Percentiles rank a stretch among this genome's conserved stretches.
Evolutionary conservation across 2,888 invertebrate species (phyloP).

Genomic region (Callinectes sapidus): DNA sequence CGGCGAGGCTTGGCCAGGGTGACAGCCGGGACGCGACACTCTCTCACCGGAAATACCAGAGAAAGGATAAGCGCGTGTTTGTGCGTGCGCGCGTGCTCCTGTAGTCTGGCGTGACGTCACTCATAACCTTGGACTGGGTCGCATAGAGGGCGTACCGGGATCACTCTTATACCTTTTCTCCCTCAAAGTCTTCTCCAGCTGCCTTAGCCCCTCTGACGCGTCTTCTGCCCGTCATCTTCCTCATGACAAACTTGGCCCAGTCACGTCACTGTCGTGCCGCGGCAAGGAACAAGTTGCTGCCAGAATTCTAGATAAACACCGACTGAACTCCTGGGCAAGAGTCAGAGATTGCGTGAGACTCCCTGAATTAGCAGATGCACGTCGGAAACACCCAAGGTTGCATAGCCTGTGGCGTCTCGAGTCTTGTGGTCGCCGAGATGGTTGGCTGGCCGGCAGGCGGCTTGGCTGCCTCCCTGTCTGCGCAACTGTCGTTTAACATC

Average conservation of each 20-base stretch:
- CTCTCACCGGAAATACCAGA: constrained; percentile 46
- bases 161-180: constrained; percentile 27
- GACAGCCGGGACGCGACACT: constrained; percentile 32
- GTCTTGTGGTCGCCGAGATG: constrained; percentile 39
- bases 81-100: constrained; percentile 43
- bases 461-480: constrained; percentile 31
- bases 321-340: background rate
- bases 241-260: background rate
- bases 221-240: background rate
- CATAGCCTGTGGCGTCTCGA: constrained; percentile 51
- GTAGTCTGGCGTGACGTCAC: constrained; percentile 60
- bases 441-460: constrained; percentile 32
- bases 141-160: constrained; percentile 64
- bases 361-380: constrained; percentile 57
- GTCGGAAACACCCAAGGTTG: constrained; percentile 62
- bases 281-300: background rate
- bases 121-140: constrained; percentile 68
- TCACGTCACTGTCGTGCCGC: background rate
- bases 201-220: background rate
- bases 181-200: constrained; percentile 12
- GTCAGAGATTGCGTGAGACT: constrained; percentile 15
- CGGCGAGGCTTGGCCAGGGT: background rate
- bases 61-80: constrained; percentile 44
- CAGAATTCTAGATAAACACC: background rate
- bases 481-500: constrained; percentile 34